Evolutionary conservation across 1,140 invertebrate genomes (phyloP).

Genomic region (Temnothorax curvispinosus): DNA sequence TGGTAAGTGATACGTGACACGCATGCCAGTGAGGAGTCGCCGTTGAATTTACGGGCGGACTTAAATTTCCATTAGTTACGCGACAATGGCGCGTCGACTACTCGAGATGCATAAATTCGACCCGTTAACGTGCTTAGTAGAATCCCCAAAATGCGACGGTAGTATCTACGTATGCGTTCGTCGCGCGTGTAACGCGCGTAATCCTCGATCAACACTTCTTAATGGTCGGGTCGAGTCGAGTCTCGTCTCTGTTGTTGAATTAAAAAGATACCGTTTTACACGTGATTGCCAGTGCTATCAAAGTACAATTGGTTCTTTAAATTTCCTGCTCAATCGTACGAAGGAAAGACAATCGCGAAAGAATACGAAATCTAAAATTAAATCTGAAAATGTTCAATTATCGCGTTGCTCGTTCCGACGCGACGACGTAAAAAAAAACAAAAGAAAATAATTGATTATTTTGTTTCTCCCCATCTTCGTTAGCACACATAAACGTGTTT

Average conservation of each 20-base stretch:
- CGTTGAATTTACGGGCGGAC: conserved; percentile 80
- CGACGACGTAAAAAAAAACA: not conserved
- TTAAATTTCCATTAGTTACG: conserved; percentile 84
- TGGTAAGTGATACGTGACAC: conserved; percentile 84
- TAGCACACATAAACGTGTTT: conserved; percentile 4
- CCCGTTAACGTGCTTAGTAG: conserved; percentile 48
- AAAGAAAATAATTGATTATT: not conserved
- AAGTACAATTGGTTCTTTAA: not conserved
- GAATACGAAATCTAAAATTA: conserved; percentile 42
- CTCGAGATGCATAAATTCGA: conserved; percentile 78
- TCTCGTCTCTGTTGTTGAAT: not conserved
- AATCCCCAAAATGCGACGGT: conserved; percentile 64
- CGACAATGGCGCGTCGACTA: conserved; percentile 80
- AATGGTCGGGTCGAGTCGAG: not conserved
- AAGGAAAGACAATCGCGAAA: not conserved
- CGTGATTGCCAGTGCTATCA: not conserved
- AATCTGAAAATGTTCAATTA: conserved; percentile 49
- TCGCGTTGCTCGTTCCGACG: not conserved
- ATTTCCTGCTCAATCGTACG: not conserved
- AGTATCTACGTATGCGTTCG: not conserved
- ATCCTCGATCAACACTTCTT: conserved; percentile 53
- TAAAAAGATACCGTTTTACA: conserved; percentile 14
- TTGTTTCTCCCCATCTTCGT: not conserved
- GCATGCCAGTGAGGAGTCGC: conserved; percentile 80
- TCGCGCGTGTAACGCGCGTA: conserved; percentile 9